Evolutionary conservation across 2,888 invertebrate genomes (phyloP), one percentile per base, ranked within the genome.

Genomic region (Ochropleura plecta): DNA sequence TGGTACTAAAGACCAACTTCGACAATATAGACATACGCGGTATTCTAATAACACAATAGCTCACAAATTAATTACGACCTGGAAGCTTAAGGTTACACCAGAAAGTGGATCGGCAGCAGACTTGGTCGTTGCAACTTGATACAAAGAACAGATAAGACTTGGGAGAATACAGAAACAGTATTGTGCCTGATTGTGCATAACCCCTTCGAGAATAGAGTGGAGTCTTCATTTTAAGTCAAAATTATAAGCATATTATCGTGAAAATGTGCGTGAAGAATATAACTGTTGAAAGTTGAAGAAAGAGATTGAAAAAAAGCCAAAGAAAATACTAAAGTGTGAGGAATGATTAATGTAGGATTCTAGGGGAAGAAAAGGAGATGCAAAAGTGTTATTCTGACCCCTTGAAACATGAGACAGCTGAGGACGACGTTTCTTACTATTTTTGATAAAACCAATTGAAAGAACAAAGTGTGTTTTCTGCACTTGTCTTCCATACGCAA

Each of bases 51-150:
- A 71, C 57, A 72, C 80, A 80, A 80, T 69, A 78, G 78, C 63
- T 64, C 18, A 75, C 60, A 68, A 73, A 79, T 79, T 84, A 82
- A 86, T 82, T 72, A 86, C 78, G 44, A 76, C 6, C 55, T 63
- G 65, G 46, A 76, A 74, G 71, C 67, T 65, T 75, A 79, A 67
- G 59, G 59, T 73, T 40, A 62, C 69, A 62, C 1, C 20, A 44
- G 10, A 40, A 64, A 67, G 42, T 14, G 14, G 5, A 42, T 48
- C 68, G 49, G 9, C 55, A 66, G 80, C 62, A 78, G 74, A 51
- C 55, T n/a, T 20, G 40, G 20, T 78, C 18, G 16, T 63, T 5
- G 44, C 7, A 55, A 62, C 0, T 12, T 14, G 12, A 53, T 60
- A 30, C 42, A 0, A 51, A 46, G 14, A 8, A 30, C 30, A 30